Evolutionary conservation across 2,888 invertebrate species (phyloP), one percentile per base, ranked within the genome.

Genomic region (Noctua janthina): DNA sequence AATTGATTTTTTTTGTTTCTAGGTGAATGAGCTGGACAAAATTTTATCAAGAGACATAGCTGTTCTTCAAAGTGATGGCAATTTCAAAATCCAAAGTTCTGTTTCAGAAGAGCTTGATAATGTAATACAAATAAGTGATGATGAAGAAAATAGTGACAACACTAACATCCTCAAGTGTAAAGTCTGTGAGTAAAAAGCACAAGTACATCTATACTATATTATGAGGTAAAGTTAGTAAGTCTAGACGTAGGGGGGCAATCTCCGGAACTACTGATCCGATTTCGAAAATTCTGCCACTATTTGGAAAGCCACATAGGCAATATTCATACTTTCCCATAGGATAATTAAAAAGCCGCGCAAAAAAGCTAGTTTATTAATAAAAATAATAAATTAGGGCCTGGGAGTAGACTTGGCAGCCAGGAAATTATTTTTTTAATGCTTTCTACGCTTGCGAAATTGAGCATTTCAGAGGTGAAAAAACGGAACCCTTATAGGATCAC

Each of bases 1-100:
- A 39, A n/a, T 59, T 39, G 0, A 51, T 0, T 51, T n/a, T 54
- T 15, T 64, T 20, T 75, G 20, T 82, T 89, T 89, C 68, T 78
- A 98, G 98, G 97, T 98, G 1, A 96, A 95, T 89, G 98, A 97
- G 94, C 95, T 97, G 85, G 97, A 97, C 90, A 96, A 92, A 84
- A 97, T 97, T 88, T 93, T 97, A 88, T 97, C 96, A 78, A 96
- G 91, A 93, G 94, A 97, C 85, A 97, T 97, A 87, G 98, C 97
- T 15, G 95, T 98, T 67, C 93, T 98, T 62, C 98, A 98, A 84
- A 97, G 97, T 92, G 98, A 98, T 94, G 98, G 98, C n/a, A 97
- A 97, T 91, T 97, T 96, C 84, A 94, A 91, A 86, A 92, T 95
- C 71, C 92, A 94, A 91, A 91, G 92, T 88, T 92, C 93, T 56